Evolutionary conservation across 2,797 vertebrate species (phyloP).

Genomic region (Gadopsis bispinosus): DNA sequence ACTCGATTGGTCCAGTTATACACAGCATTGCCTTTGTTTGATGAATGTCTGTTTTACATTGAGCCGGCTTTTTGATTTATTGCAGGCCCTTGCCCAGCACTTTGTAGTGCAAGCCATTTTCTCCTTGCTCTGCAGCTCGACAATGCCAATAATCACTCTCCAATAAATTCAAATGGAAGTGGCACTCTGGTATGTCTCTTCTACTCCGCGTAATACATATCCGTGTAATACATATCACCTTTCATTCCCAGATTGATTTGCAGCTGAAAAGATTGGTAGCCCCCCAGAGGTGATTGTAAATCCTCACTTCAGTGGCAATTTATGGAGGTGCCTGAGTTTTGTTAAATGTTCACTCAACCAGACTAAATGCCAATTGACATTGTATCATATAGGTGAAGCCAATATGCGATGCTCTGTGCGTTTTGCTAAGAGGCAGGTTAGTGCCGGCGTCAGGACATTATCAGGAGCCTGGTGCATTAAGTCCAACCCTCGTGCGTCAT

Average conservation of each 20-base stretch:
- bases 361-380: slow-evolving; percentile 68
- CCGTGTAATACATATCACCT: slow-evolving; percentile 73
- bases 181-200: slow-evolving; percentile 72
- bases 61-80: slow-evolving; percentile 73
- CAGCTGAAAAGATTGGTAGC: slow-evolving; percentile 71
- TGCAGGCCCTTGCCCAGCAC: slow-evolving; percentile 57
- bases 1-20: slow-evolving; percentile 49
- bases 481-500: slow-evolving; percentile 30
- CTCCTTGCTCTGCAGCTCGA: slow-evolving; percentile 66
- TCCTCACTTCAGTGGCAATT: slow-evolving; percentile 69
- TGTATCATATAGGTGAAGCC: slow-evolving; percentile 56
- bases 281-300: slow-evolving; percentile 73
- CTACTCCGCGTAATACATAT: slow-evolving; percentile 67
- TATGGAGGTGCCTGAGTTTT: slow-evolving; percentile 71
- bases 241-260: slow-evolving; percentile 79
- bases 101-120: slow-evolving; percentile 75
- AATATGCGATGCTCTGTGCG: slow-evolving; percentile 21
- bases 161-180: slow-evolving; percentile 80
- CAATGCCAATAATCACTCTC: slow-evolving; percentile 77
- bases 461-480: slow-evolving; percentile 8
- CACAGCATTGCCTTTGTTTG: slow-evolving; percentile 66
- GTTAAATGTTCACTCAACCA: slow-evolving; percentile 74
- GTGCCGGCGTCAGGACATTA: slow-evolving; percentile 23
- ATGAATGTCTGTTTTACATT: slow-evolving; percentile 77
- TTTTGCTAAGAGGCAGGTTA: slow-evolving; percentile 40